Conservation (phyloP, 2,888 invertebrate genomes). For the Chloroclystis v-ata region DNA sequence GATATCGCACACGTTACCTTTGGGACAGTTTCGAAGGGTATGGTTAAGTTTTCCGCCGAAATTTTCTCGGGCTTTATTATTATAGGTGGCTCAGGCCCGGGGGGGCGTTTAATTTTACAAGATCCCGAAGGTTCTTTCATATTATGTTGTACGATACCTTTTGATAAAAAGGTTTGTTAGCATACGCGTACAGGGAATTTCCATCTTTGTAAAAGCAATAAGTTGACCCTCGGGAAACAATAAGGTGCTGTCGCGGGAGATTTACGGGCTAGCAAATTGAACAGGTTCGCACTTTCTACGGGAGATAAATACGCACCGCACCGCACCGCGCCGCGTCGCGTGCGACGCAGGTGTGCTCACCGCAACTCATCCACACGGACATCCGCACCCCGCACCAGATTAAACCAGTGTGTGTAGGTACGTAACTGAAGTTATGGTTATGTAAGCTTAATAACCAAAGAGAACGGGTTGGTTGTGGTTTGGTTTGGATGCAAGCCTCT, state of each 20-base stretch:
- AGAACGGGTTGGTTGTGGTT: no score
- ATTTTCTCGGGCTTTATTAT: constrained; percentile 16
- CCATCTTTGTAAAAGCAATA: constrained; percentile 2
- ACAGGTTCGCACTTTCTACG: constrained; percentile 28
- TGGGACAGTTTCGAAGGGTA: constrained; percentile 22
- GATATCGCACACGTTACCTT: constrained; percentile 21
- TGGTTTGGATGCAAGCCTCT: no score
- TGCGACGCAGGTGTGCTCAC: constrained; percentile 37
- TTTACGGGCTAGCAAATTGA: constrained; percentile 16
- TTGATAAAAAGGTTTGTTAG: neutral
- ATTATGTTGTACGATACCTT: neutral
- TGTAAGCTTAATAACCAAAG: no score
- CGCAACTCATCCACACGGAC: no score
- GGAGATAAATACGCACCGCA: constrained; percentile 42
- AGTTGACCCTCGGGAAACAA: constrained; percentile 20
- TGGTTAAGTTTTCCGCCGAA: constrained; percentile 14
- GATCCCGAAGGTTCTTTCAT: neutral
- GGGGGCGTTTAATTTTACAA: constrained; percentile 8
- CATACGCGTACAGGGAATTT: neutral
- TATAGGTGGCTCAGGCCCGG: constrained; percentile 16
- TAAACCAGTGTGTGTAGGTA: no score
- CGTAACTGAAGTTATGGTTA: no score
- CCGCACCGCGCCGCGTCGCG: constrained; percentile 31
- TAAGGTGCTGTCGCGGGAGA: constrained; percentile 16
- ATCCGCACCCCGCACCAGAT: no score